Evolutionary conservation across 64 coral and sea anemone species (phyloP).

Genomic region (Pocillopora damicornis): DNA sequence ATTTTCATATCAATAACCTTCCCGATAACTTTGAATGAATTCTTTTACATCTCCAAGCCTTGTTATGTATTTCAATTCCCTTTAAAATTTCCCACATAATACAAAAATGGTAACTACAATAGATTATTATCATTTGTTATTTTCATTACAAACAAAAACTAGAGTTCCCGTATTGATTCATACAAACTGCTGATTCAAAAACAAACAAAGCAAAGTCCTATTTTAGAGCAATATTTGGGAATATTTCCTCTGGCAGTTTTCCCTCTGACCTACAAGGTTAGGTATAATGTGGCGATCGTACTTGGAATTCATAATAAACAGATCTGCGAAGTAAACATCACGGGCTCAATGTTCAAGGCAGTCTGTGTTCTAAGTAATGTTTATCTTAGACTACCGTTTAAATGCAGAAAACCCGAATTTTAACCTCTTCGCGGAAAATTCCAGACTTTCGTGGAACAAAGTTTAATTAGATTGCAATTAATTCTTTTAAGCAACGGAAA

Average conservation of each 20-base stretch:
- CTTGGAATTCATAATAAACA: background rate
- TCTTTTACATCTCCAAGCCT: background rate
- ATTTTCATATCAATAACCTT: background rate
- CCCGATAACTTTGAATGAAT: background rate
- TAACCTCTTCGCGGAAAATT: background rate
- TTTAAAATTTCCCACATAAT: background rate
- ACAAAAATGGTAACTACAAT: background rate
- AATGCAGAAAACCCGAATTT: background rate
- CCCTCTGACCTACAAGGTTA: background rate
- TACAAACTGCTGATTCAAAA: background rate
- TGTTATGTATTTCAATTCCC: background rate
- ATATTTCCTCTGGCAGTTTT: background rate
- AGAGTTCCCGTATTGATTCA: too few species aligned
- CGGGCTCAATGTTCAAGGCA: background rate
- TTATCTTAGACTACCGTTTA: background rate
- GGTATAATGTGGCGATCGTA: background rate
- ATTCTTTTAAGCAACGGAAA: background rate
- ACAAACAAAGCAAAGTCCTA: background rate
- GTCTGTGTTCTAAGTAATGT: background rate
- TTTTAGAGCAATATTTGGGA: background rate
- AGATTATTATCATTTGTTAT: background rate
- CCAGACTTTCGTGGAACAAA: background rate
- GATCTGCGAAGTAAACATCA: background rate
- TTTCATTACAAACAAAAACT: too few species aligned
- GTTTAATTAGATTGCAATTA: background rate